phyloP scores from a whole-genome alignment of 30 jellyfish, hydroid and myxozoan genomes.

The Cassiopea xamachana region DNA sequence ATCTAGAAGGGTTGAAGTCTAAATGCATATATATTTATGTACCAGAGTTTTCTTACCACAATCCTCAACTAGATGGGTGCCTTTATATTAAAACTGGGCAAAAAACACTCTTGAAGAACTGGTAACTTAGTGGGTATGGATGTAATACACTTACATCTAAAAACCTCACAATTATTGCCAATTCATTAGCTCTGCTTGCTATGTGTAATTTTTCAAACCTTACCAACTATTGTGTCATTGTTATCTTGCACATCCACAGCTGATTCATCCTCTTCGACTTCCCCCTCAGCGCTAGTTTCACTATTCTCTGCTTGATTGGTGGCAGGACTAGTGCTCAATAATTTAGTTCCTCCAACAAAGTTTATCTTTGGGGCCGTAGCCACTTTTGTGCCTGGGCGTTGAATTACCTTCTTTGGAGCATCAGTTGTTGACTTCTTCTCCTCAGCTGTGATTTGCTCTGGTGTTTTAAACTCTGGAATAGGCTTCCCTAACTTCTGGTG shows the following conservation, averaged over 20 bases:
- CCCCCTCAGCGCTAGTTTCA: constrained; percentile 32
- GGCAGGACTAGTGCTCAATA: constrained; percentile 66
- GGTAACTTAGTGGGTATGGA: no score
- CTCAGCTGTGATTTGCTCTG: constrained; percentile 64
- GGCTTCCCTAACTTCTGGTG: constrained; percentile 98
- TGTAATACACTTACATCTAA: no score
- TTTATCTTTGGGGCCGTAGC: constrained; percentile 79
- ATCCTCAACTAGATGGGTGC: no score
- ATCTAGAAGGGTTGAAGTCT: no score
- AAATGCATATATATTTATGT: no score
- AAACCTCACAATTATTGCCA: no score
- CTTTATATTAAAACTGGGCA: no score
- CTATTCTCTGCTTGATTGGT: constrained; percentile 49
- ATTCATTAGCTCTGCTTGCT: no score
- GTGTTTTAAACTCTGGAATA: constrained; percentile 86
- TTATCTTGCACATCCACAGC: constrained; percentile 34
- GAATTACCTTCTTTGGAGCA: constrained; percentile 66
- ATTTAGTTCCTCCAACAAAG: constrained; percentile 95
- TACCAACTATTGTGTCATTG: constrained; percentile 82
- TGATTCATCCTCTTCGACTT: constrained; percentile 36
- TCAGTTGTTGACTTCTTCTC: constrained; percentile 51
- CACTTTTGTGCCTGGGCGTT: constrained; percentile 61
- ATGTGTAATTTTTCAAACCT: neutral
- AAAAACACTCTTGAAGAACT: no score
- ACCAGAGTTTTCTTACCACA: no score